A percentile compares a stretch with the other conserved stretches of the same genome.
Conservation (phyloP, 2,888 invertebrate species). For the Metellina segmentata region DNA sequence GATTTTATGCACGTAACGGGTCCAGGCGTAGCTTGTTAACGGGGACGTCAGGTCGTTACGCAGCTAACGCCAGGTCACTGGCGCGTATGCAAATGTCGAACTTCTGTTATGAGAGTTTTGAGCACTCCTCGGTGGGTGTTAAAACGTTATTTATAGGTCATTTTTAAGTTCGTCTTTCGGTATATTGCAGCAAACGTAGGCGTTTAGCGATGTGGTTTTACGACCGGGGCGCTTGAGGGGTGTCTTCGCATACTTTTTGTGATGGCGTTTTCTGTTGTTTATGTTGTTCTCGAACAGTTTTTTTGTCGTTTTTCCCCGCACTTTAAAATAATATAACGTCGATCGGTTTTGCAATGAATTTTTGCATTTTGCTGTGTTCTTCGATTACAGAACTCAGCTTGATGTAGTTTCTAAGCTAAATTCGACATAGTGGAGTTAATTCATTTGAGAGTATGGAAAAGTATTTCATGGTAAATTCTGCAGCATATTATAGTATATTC, state of each 20-base stretch:
- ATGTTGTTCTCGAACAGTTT: neutral
- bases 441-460: too few relatives aligned
- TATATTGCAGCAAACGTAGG: neutral
- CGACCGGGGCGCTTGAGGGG: neutral
- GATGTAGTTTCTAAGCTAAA: too few relatives aligned
- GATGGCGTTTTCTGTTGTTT: neutral
- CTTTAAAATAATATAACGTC: neutral
- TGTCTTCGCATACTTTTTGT: neutral
- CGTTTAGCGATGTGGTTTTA: constrained; percentile 7
- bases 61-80: too few relatives aligned
- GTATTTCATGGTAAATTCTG: too few relatives aligned
- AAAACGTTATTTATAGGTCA: constrained; percentile 42
- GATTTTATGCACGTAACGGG: neutral
- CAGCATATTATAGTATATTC: too few relatives aligned
- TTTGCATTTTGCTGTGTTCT: neutral
- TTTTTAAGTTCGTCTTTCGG: constrained; percentile 30
- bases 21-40: neutral
- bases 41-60: neutral
- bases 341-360: neutral
- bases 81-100: constrained; percentile 19
- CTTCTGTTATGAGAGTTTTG: constrained; percentile 5
- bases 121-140: constrained; percentile 10
- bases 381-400: too few relatives aligned
- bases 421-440: too few relatives aligned
- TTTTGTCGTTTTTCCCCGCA: neutral